phyloP scores from a whole-genome alignment of 2,797 vertebrate species.

The Artibeus jamaicensis region DNA sequence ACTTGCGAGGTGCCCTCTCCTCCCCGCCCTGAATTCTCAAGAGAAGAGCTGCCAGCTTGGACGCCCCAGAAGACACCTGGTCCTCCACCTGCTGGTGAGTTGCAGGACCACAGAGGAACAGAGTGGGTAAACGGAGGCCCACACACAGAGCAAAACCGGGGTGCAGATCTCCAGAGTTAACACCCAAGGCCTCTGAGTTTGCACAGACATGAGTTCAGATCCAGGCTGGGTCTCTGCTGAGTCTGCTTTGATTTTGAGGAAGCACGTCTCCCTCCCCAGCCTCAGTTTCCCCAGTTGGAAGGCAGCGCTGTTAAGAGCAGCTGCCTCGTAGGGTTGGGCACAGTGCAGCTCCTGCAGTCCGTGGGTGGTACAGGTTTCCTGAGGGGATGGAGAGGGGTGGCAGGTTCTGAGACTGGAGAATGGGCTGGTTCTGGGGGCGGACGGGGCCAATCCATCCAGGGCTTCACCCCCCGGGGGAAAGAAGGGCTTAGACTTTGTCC shows the following conservation, averaged over 20 bases:
- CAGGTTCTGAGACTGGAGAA: background rate
- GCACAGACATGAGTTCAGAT: background rate
- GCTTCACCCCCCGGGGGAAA: too few relatives aligned
- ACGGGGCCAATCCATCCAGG: background rate
- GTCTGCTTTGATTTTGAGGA: background rate
- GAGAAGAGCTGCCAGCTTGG: background rate
- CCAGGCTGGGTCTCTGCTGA: background rate
- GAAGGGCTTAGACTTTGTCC: background rate
- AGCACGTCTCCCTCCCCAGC: background rate
- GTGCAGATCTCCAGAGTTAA: background rate
- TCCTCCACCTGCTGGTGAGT: background rate
- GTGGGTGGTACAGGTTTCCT: background rate
- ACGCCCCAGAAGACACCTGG: background rate
- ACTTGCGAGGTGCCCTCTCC: background rate
- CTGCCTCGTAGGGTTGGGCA: accelerated
- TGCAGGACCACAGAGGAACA: background rate
- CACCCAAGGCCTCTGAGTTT: background rate
- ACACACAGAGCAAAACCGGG: accelerated
- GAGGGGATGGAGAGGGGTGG: too few relatives aligned
- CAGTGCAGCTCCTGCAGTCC: background rate
- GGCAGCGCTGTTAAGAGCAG: background rate
- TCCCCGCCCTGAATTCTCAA: accelerated
- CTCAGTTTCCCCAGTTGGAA: background rate
- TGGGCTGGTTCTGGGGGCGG: background rate
- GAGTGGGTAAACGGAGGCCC: accelerated